These are phyloP conservation scores for Cylindroiulus punctatus DNA, from an alignment of 2,888 invertebrate species.

Conservation along the genomic window DNA sequence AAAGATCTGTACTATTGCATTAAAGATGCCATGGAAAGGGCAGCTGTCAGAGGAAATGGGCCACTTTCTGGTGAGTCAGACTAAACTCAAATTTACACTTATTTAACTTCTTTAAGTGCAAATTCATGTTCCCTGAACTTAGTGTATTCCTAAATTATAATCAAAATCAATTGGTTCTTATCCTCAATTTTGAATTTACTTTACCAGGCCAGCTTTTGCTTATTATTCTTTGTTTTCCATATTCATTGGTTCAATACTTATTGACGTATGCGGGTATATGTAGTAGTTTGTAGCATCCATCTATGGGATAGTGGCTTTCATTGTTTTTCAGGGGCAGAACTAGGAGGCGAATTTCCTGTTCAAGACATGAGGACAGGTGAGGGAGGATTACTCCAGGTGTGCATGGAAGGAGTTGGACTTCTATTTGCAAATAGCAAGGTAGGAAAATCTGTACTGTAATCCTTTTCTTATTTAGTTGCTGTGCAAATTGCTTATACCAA, in stretches of 20 bases:
- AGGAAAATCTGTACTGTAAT: conserved; percentile 64
- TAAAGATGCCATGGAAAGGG: conserved; percentile 96
- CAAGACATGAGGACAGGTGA: conserved; percentile 97
- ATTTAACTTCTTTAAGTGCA: background rate
- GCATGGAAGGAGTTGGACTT: conserved; percentile 99
- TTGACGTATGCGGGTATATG: background rate
- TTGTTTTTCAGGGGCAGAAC: conserved; percentile 62
- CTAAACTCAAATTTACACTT: background rate
- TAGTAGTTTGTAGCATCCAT: conserved; percentile 44
- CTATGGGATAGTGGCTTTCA: conserved; percentile 57
- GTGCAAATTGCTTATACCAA: conserved; percentile 23
- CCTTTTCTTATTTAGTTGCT: background rate
- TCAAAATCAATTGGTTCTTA: background rate
- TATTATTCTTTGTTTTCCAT: background rate
- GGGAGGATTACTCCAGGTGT: conserved; percentile 94
- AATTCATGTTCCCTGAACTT: background rate
- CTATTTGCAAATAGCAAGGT: conserved; percentile 99
- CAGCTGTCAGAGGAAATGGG: conserved; percentile 74
- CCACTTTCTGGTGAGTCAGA: conserved; percentile 66
- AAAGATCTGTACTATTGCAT: conserved; percentile 98
- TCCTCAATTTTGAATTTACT: no score
- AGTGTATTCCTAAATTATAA: no score
- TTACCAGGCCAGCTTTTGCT: no score
- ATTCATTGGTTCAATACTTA: background rate
- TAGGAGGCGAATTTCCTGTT: conserved; percentile 94